Percentiles rank a stretch among this genome's conserved stretches.
phyloP scores from a whole-genome alignment of 92 coral and sea anemone genomes.

The Epizoanthus scotinus region DNA sequence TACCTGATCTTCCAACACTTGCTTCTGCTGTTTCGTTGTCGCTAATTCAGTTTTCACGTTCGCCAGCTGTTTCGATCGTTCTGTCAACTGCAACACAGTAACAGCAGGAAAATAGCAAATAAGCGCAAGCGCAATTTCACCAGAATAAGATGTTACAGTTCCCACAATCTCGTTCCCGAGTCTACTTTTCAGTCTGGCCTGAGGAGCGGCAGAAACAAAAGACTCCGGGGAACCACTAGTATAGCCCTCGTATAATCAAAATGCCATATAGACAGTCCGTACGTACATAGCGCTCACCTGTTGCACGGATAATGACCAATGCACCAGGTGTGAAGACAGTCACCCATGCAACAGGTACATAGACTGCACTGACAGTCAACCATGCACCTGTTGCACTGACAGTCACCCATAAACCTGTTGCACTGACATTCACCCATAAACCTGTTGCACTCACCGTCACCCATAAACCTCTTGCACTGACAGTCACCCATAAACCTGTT shows the following conservation, averaged over 20 bases:
- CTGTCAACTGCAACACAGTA: conserved; percentile 63
- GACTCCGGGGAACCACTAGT: too few species aligned
- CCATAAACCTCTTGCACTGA: too few species aligned
- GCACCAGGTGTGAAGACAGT: too few species aligned
- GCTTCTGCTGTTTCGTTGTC: conserved; percentile 75
- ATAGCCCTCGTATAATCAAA: too few species aligned
- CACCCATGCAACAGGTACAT: too few species aligned
- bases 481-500: too few species aligned
- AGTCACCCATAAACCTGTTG: not conserved
- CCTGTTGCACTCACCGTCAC: too few species aligned
- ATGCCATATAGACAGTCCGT: not conserved
- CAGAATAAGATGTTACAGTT: not conserved
- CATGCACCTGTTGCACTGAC: not conserved
- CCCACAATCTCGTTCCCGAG: not conserved
- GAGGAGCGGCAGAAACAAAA: too few species aligned
- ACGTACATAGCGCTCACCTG: too few species aligned
- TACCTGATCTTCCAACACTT: conserved; percentile 95
- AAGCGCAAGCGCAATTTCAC: not conserved
- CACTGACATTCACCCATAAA: too few species aligned
- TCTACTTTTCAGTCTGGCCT: too few species aligned
- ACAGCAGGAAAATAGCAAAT: not conserved
- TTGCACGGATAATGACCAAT: too few species aligned
- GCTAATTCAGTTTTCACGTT: conserved; percentile 87
- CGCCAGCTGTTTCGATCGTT: conserved; percentile 86
- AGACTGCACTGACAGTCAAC: not conserved